Percentiles rank a stretch among this genome's conserved stretches.
These are phyloP conservation scores for Mionectes macconnelli DNA, from an alignment of 2,113 vertebrate genomes.

Conservation along the genomic window DNA sequence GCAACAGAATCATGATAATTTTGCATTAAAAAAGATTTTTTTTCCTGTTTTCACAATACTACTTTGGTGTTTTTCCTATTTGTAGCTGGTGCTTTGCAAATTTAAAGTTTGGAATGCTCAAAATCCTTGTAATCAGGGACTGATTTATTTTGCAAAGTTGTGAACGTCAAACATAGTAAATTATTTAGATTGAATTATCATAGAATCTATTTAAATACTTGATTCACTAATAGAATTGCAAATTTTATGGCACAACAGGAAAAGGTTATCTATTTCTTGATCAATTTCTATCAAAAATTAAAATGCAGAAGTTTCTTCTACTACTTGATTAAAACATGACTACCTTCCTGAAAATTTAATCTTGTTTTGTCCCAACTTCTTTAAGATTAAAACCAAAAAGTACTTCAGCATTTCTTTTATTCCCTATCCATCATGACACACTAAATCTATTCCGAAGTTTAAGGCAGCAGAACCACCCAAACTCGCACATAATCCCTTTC, in stretches of 20 bases:
- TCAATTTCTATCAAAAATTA: background rate
- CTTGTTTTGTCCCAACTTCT: background rate
- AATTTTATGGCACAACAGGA: background rate
- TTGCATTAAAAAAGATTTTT: background rate
- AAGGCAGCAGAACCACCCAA: background rate
- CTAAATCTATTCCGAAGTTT: background rate
- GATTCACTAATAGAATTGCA: background rate
- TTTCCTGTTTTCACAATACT: background rate
- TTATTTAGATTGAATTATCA: background rate
- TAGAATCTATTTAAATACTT: background rate
- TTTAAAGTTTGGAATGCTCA: background rate
- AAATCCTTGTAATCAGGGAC: background rate
- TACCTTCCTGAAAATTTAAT: background rate
- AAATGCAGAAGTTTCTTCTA: background rate
- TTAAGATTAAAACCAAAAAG: background rate
- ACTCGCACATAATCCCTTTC: background rate
- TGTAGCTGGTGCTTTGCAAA: background rate
- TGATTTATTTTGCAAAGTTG: background rate
- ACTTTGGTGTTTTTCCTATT: background rate
- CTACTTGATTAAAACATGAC: background rate
- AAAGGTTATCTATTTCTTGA: background rate
- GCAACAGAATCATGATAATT: background rate
- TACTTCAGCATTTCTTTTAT: background rate
- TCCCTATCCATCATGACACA: fast-evolving
- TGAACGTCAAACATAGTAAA: background rate